Evolutionary conservation across 1,140 invertebrate genomes (phyloP), one percentile per base, ranked within the genome.

Genomic region (Drosophila murphyi): DNA sequence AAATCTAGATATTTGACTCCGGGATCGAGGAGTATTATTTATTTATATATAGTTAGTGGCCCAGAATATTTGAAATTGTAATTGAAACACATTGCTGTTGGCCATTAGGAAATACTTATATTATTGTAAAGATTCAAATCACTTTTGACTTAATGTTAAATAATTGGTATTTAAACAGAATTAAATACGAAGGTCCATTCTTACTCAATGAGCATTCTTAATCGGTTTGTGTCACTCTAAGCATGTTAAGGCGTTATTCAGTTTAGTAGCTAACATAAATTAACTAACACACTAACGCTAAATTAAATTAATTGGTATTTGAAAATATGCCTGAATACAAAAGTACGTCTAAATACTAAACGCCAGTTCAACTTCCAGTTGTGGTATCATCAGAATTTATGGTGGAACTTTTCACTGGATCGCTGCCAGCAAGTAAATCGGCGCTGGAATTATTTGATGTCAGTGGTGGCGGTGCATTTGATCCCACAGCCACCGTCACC

Each of bases 201-300:
- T 74, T 63, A 73, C 68, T 85, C 68, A 65, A 85, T 87, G 85
- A 83, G 80, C 85, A 83, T 88, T 87, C 76, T 72, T 83, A 68
- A 68, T 67, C 52, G 68, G 73, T 77, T 47, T 52, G 51, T 77
- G 39, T 81, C 52, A 60, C 32, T 72, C 64, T 20, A 20, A 63
- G 71, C 62, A 50, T 65, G 47, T 55, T 82, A 63, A 65, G 32
- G 32, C 29, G 20, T 20, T 20, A 70, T 56, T 64, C 41, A 68
- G 70, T 69, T 75, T 61, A 86, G 57, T 62, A 55, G 76, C 67
- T 78, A 47, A 69, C 50, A 45, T 74, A 77, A 74, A 77, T 77
- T 71, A 86, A 63, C 79, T 86, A 80, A 80, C 39, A 41, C 61
- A 43, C 72, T 73, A 77, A 43, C 20, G 39, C 10, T 43, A 50